Base-by-base conservation (phyloP, 2,113 vertebrate species). In the Mus musculus region DNA sequence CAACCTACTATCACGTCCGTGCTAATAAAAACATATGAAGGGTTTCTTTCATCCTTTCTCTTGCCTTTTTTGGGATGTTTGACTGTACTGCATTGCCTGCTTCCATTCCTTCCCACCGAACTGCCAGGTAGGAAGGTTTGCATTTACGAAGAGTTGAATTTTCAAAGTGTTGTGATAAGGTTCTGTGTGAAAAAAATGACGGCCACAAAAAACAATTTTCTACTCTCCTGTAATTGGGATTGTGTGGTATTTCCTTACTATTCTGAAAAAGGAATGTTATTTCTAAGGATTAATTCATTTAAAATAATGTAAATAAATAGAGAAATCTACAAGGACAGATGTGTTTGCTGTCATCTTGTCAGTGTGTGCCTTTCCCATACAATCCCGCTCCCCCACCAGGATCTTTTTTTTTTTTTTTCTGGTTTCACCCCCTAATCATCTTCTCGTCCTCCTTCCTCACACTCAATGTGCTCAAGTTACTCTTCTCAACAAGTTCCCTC, bases 131-230 rank as follows among this genome's bases (percentile, higher is more conserved):
- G 87, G 88, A 94, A 95, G 24, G 76, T 72, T 81, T 86, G 54
- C 17, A 19, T 91, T 93, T 88, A 94, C 19, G 17, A 89, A 87
- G 90, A 94, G 82, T 72, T 89, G 92, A 91, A 96, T 75, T 84
- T 96, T 94, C 42, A 17, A 95, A 95, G 59, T 92, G 10, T 89
- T 96, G 59, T 28, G 33, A 82, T 94, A 93, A 97, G 88, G 82
- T 26, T 97, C 90, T 61, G 93, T 71, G 72, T 80, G 93, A 91
- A 96, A 96, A 91, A 96, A 96, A 94, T 91, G 94, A 95, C 75
- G 30, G 36, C 61, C 69, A 52, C 59, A 82, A 93, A 65, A 63
- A 61, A 11, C 19, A 86, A 13, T 94, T 97, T 85, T 80, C 72
- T 11, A 93, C 61, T 88, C 8, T 46, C 28, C 54, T 80, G 26